A percentile compares a stretch with the other conserved stretches of the same genome.
Conservation (phyloP, 2,888 invertebrate species). For the Chamaedrilus cognettii region DNA sequence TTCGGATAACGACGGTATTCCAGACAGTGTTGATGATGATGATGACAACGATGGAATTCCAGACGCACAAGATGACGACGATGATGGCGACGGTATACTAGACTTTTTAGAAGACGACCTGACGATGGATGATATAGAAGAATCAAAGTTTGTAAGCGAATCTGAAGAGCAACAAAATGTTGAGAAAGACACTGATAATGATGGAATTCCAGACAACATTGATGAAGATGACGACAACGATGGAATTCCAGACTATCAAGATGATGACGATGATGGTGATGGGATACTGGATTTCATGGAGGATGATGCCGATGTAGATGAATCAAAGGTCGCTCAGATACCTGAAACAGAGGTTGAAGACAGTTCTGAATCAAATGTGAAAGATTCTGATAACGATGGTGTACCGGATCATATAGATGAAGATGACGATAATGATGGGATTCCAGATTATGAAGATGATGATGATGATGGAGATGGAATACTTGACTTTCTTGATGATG, state of each 20-base stretch:
- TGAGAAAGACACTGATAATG: too few species aligned
- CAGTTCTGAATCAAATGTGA: conserved; percentile 27
- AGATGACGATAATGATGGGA: conserved; percentile 22
- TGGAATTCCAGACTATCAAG: conserved; percentile 22
- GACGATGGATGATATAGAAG: conserved; percentile 1
- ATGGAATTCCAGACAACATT: too few species aligned
- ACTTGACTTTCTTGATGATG: conserved; percentile 34
- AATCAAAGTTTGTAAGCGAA: conserved; percentile 4
- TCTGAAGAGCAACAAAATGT: too few species aligned
- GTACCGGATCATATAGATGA: conserved; percentile 29
- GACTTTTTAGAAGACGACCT: conserved; percentile 30
- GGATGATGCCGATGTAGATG: conserved; percentile 19
- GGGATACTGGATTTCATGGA: conserved; percentile 36
- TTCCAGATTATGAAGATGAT: conserved; percentile 26
- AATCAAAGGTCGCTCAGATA: conserved; percentile 22
- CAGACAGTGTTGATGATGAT: conserved; percentile 37
- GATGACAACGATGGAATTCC: conserved; percentile 37
- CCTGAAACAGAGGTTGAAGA: conserved; percentile 11
- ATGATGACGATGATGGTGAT: conserved; percentile 15
- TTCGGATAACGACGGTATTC: too few species aligned
- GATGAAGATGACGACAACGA: conserved; percentile 19
- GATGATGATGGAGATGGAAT: conserved; percentile 32
- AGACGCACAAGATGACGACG: conserved; percentile 33
- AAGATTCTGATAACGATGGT: conserved; percentile 41
- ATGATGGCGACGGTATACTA: conserved; percentile 35